Percentiles rank a stretch among this genome's conserved stretches.
phyloP scores from a whole-genome alignment of 2,797 vertebrate genomes.

The Lutra lutra region DNA sequence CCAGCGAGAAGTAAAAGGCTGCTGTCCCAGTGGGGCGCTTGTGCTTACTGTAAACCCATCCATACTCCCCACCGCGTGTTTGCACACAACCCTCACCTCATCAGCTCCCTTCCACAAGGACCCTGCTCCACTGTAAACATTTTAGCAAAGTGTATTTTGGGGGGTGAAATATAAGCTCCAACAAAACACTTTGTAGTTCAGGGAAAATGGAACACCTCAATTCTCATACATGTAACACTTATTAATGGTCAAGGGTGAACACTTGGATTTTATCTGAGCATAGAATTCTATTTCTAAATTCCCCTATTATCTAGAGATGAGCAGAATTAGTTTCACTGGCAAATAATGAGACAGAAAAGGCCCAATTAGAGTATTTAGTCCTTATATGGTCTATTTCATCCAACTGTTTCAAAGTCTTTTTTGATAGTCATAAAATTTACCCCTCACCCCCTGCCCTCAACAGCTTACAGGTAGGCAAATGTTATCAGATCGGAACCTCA shows the following conservation, averaged over 20 bases:
- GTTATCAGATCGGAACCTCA: background rate
- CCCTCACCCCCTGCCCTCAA: background rate
- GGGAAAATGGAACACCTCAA: conserved; percentile 22
- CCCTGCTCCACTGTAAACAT: conserved; percentile 60
- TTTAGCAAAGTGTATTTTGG: conserved; percentile 49
- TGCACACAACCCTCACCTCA: conserved; percentile 59
- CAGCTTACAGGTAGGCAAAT: background rate
- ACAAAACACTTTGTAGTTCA: conserved; percentile 54
- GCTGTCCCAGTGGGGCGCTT: conserved; percentile 37
- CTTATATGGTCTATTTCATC: conserved; percentile 36
- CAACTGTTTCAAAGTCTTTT: conserved; percentile 34
- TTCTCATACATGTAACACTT: conserved; percentile 22
- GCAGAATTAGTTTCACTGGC: conserved; percentile 35
- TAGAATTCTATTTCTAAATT: conserved; percentile 66
- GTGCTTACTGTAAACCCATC: conserved; percentile 56
- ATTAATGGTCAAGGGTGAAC: conserved; percentile 19
- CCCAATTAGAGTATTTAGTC: conserved; percentile 58
- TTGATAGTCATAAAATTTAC: background rate
- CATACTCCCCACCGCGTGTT: conserved; percentile 71
- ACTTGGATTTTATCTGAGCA: conserved; percentile 6
- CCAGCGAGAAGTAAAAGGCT: conserved; percentile 68
- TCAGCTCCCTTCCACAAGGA: background rate
- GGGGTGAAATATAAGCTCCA: conserved; percentile 47
- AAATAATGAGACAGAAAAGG: conserved; percentile 58
- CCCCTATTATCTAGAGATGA: conserved; percentile 71